Conservation (phyloP, 2,113 vertebrate genomes). For the Nansenia antarctica region DNA sequence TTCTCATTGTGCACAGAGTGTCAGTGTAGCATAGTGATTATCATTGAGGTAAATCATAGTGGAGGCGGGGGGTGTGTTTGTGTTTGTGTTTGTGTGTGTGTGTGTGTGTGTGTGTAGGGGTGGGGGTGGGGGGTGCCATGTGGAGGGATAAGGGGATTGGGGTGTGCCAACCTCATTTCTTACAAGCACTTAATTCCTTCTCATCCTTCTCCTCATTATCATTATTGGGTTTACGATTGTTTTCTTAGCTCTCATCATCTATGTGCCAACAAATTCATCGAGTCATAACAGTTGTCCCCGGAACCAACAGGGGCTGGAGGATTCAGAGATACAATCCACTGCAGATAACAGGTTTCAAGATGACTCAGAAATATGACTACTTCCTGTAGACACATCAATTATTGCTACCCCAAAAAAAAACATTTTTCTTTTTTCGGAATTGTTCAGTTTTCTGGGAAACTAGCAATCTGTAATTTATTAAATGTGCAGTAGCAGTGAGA, state of each 20-base stretch:
- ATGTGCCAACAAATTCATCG: neutral
- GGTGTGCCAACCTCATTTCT: conserved; percentile 49
- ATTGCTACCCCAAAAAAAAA: too few species aligned
- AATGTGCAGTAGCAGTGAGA: conserved; percentile 19
- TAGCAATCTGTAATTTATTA: neutral
- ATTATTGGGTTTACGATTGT: conserved; percentile 11
- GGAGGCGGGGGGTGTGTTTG: conserved; percentile 14
- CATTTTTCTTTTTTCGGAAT: too few species aligned
- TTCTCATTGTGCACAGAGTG: conserved; percentile 31
- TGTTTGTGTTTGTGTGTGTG: neutral
- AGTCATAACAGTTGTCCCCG: neutral
- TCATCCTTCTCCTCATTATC: conserved; percentile 23
- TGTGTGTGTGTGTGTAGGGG: neutral
- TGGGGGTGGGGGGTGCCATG: neutral
- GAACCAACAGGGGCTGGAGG: neutral
- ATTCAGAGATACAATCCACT: neutral
- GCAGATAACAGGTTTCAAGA: too few species aligned
- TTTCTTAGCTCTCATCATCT: neutral
- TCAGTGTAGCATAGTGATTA: conserved; percentile 46
- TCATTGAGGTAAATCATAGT: conserved; percentile 20
- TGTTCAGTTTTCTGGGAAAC: too few species aligned
- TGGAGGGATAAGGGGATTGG: neutral
- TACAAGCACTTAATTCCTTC: conserved; percentile 37
- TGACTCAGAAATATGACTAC: too few species aligned
- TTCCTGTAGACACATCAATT: too few species aligned